Evolutionary conservation across 2,888 invertebrate genomes (phyloP), one percentile per base, ranked within the genome.

Genomic region (Acanthococcus lagerstroemiae): DNA sequence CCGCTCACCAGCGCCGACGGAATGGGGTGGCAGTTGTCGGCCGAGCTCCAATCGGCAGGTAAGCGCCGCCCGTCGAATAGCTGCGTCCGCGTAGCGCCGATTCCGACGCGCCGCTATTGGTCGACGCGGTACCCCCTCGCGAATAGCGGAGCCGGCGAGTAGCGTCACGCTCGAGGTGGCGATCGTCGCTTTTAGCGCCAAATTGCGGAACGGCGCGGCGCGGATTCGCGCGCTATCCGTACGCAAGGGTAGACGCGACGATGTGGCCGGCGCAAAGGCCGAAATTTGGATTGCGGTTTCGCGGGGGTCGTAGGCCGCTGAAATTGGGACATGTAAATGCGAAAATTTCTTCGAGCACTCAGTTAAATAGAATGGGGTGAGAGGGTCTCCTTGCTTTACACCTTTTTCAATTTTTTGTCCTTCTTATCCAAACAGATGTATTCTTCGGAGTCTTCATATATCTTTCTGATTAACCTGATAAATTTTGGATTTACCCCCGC

Each of bases 21-120:
- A 4, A 45, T n/a, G 15, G 46, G 6, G 52, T 52, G 22, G 21
- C 19, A 24, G 24, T 52, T 24, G 22, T 15, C 22, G 17, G 25
- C 52, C 27, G 15, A 27, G 52, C 52, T 63, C 63, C 63, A 63
- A 63, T 63, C 30, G 44, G 22, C 63, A 63, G 63, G 63, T 63
- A 63, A 52, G 63, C 63, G 63, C 63, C 63, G 63, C 63, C 63
- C 54, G 63, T 37, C 44, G 19, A 21, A 52, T 52, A 22, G 24
- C 30, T 30, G 27, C 52, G 52, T 54, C 44, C 30, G 19, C 21
- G 50, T 30, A 30, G 3, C 21, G 50, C 24, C 12, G 25, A 30
- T 54, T 63, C 63, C n/a, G 27, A 27, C 17, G 9, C 27, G 63
- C 52, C 44, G 26, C 24, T 25, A 63, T 63, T 63, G 63, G 63